These are phyloP conservation scores for Tragelaphus imberbis DNA, from an alignment of 2,113 vertebrate genomes.

Conservation along the genomic window DNA sequence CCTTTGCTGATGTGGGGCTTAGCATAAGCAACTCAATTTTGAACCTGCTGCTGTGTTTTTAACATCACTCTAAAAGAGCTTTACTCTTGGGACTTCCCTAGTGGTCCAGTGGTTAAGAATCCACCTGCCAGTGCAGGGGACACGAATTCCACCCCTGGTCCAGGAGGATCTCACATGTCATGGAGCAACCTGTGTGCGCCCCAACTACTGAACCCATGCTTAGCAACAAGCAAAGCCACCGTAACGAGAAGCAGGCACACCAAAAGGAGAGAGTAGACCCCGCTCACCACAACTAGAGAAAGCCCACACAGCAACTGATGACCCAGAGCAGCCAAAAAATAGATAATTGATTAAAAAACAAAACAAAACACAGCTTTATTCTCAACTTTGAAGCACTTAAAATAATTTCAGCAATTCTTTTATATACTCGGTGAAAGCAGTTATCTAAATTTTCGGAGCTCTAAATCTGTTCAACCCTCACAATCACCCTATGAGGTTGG, in stretches of 20 bases:
- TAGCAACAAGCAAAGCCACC: background rate
- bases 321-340: background rate
- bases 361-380: background rate
- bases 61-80: background rate
- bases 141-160: background rate
- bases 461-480: background rate
- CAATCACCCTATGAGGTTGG: background rate
- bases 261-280: background rate
- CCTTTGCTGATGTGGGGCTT: background rate
- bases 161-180: background rate
- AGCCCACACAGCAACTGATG: background rate
- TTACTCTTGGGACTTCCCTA: background rate
- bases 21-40: background rate
- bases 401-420: background rate
- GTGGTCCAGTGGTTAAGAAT: background rate
- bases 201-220: background rate
- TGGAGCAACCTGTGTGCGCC: background rate
- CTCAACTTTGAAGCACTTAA: background rate
- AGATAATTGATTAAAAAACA: background rate
- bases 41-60: background rate
- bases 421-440: background rate
- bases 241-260: background rate
- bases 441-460: background rate
- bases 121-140: background rate
- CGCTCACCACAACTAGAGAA: background rate